Base-by-base conservation (phyloP, 1,140 invertebrate species). In the Drosophila lowei region DNA sequence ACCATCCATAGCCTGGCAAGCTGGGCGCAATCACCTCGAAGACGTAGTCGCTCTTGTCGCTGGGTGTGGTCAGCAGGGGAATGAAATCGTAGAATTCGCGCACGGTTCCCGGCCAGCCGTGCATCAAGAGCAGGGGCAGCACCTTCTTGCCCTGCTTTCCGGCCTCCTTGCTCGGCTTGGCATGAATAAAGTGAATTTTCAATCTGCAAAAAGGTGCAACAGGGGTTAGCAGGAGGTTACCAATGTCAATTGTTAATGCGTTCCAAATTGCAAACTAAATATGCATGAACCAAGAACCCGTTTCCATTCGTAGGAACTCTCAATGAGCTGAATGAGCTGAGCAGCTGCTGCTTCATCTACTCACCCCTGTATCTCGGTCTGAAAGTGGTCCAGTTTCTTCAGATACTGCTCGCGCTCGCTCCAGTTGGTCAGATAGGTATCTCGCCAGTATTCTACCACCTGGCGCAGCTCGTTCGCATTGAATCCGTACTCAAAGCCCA, bases 21-120 rank as follows among this genome's bases (percentile, higher is more conserved):
- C 96, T 96, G 2, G 96, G 96, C 6, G 94, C 94, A 16, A 98
- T 93, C 1, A 97, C 92, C 91, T 97, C 96, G 75, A 97, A 95
- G 1, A 95, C 95, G 77, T 96, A 94, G 70, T 95, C 92, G 44
- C 92, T 92, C 7, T 93, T 92, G 28, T 92, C 90, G 49, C 92
- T 91, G 4, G 94, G 92, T 1, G 92, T 93, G 0, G 93, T 95
- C 1, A 97, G 91, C 4, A 95, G 57, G 0, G 95, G 95, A 50
- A 96, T 95, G 1, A 97, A 92, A 78, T 97, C 95, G 71, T 96
- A 95, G 89, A 98, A 98, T 91, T 98, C 97, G 8, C 95, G 92
- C 2, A 98, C 93, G 0, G 96, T 96, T 25, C 97, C 97, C 2
- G 97, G 97, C 97, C 97, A 99, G 13, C 97, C 97, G 83, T 98